These are phyloP conservation scores for Amphiprion ocellaris DNA, from an alignment of 2,113 vertebrate genomes.

Conservation along the genomic window DNA sequence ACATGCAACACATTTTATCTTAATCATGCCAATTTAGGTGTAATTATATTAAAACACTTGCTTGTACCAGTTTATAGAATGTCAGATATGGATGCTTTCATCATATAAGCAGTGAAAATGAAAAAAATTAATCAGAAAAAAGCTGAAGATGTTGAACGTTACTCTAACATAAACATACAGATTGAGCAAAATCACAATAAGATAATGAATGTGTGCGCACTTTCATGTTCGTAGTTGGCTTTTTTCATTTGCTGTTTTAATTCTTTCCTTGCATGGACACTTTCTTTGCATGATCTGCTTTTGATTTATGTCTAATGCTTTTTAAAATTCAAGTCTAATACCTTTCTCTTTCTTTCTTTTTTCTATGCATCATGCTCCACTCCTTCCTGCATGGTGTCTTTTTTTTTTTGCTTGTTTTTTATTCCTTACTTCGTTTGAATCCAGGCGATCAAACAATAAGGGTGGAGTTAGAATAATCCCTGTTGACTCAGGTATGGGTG, in stretches of 20 bases:
- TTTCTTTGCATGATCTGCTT: slow-evolving; percentile 28
- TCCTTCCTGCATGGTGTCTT: slow-evolving; percentile 71
- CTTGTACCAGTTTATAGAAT: too few species aligned
- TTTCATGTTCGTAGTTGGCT: neutral
- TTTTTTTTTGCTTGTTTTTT: neutral
- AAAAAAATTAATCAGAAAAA: too few species aligned
- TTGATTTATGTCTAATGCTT: slow-evolving; percentile 13
- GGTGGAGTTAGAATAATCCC: slow-evolving; percentile 89
- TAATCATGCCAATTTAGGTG: too few species aligned
- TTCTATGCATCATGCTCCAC: slow-evolving; percentile 53
- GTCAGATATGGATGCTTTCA: too few species aligned
- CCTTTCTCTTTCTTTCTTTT: slow-evolving; percentile 48
- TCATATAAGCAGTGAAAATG: too few species aligned
- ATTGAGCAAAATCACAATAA: too few species aligned
- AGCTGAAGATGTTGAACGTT: too few species aligned
- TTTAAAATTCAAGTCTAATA: slow-evolving; percentile 31
- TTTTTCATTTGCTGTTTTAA: slow-evolving; percentile 13
- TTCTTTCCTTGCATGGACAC: slow-evolving; percentile 13
- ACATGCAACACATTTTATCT: too few species aligned
- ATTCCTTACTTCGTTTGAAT: slow-evolving; percentile 43
- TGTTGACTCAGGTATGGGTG: slow-evolving; percentile 88
- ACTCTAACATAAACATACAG: too few species aligned
- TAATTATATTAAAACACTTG: too few species aligned
- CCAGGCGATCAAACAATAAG: slow-evolving; percentile 82
- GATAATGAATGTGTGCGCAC: too few species aligned